A percentile compares a stretch with the other conserved stretches of the same genome.
Evolutionary conservation across 2,797 vertebrate species (phyloP).

Genomic region (Sebastes kiyomatsui): DNA sequence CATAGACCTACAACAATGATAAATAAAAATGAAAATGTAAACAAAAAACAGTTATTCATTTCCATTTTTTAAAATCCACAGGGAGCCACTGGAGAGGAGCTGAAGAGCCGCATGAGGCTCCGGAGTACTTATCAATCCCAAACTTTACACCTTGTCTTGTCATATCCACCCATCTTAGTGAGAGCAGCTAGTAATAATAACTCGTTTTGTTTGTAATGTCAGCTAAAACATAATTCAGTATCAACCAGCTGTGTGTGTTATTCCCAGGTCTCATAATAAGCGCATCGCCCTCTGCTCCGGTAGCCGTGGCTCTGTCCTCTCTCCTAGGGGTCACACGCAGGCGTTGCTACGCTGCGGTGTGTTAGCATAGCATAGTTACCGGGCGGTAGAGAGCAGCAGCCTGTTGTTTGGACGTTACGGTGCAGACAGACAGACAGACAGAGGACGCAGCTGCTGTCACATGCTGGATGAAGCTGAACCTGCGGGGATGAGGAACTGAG

Average conservation of each 20-base stretch:
- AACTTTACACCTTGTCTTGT: background rate
- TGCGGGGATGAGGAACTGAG: background rate
- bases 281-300: background rate
- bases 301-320: background rate
- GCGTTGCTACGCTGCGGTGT: background rate
- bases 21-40: too few relatives aligned
- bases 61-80: too few relatives aligned
- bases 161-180: background rate
- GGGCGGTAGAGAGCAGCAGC: conserved; percentile 47
- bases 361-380: background rate
- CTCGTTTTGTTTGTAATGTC: background rate
- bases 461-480: conserved; percentile 36
- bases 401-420: conserved; percentile 51
- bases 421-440: conserved; percentile 58
- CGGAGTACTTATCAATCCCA: too few relatives aligned
- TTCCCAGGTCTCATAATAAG: background rate
- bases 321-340: background rate
- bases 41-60: too few relatives aligned
- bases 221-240: background rate
- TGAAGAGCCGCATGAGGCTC: too few relatives aligned
- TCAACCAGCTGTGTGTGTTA: background rate
- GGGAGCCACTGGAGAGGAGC: too few relatives aligned
- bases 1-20: too few relatives aligned
- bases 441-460: conserved; percentile 77
- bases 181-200: background rate